These are phyloP conservation scores for Drosophila barbarae DNA, from an alignment of 2,888 invertebrate genomes.

Conservation along the genomic window DNA sequence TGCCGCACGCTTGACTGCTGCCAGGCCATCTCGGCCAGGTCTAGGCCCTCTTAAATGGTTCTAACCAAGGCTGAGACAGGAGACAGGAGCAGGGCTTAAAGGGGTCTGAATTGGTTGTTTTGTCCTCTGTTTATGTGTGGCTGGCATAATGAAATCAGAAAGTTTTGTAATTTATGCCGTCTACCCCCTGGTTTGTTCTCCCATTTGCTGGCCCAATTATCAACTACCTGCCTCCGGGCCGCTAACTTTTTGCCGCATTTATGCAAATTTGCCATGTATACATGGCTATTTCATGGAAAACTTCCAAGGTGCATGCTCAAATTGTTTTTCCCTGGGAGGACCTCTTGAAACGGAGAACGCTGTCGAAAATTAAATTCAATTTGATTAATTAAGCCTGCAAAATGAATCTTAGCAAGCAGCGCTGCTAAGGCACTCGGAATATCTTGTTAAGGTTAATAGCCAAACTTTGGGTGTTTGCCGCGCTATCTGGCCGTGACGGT, in stretches of 20 bases:
- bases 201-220: slow-evolving; percentile 34
- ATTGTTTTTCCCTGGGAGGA: slow-evolving; percentile 12
- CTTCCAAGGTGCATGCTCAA: slow-evolving; percentile 17
- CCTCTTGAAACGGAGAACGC: background rate
- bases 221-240: slow-evolving; percentile 7
- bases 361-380: slow-evolving; percentile 51
- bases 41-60: slow-evolving; percentile 19
- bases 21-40: slow-evolving; percentile 15
- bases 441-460: slow-evolving; percentile 40
- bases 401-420: slow-evolving; percentile 58
- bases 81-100: slow-evolving; percentile 4
- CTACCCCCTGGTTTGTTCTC: slow-evolving; percentile 14
- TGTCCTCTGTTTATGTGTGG: slow-evolving; percentile 26
- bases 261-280: slow-evolving; percentile 30
- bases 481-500: slow-evolving; percentile 49
- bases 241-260: slow-evolving; percentile 24
- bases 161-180: slow-evolving; percentile 43
- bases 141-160: slow-evolving; percentile 29
- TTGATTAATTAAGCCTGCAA: slow-evolving; percentile 66
- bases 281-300: slow-evolving; percentile 24
- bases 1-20: slow-evolving; percentile 11
- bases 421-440: slow-evolving; percentile 43
- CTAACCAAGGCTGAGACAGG: background rate
- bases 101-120: slow-evolving; percentile 9
- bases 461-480: slow-evolving; percentile 21